Percentiles rank a stretch among this genome's conserved stretches.
These are phyloP conservation scores for Micrasema minimum DNA, from an alignment of 1,140 invertebrate species.

Conservation along the genomic window DNA sequence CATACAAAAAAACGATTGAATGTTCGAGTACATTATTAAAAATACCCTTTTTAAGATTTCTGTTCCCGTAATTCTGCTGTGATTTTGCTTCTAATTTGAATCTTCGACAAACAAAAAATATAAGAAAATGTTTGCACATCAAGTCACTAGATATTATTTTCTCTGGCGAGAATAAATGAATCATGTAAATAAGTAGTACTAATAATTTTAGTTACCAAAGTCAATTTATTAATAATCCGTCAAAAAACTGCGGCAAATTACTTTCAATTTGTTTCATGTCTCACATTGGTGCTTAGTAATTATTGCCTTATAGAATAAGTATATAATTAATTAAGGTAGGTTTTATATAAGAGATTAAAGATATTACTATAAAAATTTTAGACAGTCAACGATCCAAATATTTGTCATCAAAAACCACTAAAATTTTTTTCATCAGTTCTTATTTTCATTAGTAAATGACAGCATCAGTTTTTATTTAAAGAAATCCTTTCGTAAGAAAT, in stretches of 20 bases:
- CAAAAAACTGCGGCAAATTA: slow-evolving; percentile 37
- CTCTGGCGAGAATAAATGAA: slow-evolving; percentile 9
- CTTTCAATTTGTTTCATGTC: slow-evolving; percentile 23
- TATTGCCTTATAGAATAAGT: slow-evolving; percentile 20
- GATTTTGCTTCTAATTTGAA: too few species aligned
- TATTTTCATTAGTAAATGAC: too few species aligned
- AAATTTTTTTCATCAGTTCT: too few species aligned
- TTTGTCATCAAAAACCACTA: slow-evolving; percentile 5
- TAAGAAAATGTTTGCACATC: slow-evolving; percentile 2
- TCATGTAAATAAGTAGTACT: slow-evolving; percentile 22
- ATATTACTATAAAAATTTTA: neutral
- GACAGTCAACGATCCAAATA: neutral
- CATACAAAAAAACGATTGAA: too few species aligned
- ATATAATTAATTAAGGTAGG: neutral
- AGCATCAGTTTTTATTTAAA: neutral
- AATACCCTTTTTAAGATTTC: too few species aligned
- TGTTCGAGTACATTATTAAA: too few species aligned
- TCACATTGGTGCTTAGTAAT: slow-evolving; percentile 25
- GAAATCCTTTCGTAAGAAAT: neutral
- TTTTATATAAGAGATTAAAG: neutral
- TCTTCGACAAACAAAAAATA: too few species aligned
- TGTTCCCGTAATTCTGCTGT: too few species aligned
- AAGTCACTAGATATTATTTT: slow-evolving; percentile 24
- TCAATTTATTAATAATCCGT: neutral
- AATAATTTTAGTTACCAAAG: slow-evolving; percentile 16